Percentiles rank a stretch among this genome's conserved stretches.
phyloP scores from a whole-genome alignment of 2,888 invertebrate genomes.

The Acanthoscelides obtectus region DNA sequence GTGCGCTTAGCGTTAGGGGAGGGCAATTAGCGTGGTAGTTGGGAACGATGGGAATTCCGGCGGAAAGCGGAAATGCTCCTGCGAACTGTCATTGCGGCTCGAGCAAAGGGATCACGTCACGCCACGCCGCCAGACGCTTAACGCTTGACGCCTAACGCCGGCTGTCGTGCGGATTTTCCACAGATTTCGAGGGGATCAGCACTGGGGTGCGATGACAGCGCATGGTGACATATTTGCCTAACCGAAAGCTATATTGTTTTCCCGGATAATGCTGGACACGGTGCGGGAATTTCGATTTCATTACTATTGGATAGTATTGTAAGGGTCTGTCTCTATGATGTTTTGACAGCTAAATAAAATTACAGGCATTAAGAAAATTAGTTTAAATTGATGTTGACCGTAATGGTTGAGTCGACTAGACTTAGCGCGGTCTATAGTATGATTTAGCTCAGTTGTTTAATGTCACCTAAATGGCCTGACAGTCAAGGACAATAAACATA shows the following conservation, averaged over 20 bases:
- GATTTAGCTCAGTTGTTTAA: too few species aligned
- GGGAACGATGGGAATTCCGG: constrained; percentile 44
- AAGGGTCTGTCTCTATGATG: too few species aligned
- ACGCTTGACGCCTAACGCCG: neutral
- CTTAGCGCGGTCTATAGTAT: too few species aligned
- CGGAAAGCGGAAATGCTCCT: constrained; percentile 29
- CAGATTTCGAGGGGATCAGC: constrained; percentile 8
- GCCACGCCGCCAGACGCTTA: neutral
- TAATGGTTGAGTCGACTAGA: too few species aligned
- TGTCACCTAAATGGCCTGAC: too few species aligned
- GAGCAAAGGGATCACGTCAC: constrained; percentile 11
- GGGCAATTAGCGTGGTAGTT: constrained; percentile 45
- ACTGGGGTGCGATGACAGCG: constrained; percentile 12
- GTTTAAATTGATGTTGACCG: too few species aligned
- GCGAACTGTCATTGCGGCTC: constrained; percentile 10
- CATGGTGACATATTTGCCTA: constrained; percentile 18
- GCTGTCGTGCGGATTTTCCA: constrained; percentile 5
- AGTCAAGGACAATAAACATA: too few species aligned
- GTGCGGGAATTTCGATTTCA: too few species aligned
- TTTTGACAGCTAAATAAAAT: too few species aligned
- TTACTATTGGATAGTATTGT: too few species aligned
- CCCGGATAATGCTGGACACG: too few species aligned
- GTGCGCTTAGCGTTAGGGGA: constrained; percentile 17
- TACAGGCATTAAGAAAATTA: too few species aligned
- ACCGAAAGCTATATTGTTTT: constrained; percentile 18